Evolutionary conservation across 2,888 invertebrate genomes (phyloP).

Genomic region (Dilophus febrilis): DNA sequence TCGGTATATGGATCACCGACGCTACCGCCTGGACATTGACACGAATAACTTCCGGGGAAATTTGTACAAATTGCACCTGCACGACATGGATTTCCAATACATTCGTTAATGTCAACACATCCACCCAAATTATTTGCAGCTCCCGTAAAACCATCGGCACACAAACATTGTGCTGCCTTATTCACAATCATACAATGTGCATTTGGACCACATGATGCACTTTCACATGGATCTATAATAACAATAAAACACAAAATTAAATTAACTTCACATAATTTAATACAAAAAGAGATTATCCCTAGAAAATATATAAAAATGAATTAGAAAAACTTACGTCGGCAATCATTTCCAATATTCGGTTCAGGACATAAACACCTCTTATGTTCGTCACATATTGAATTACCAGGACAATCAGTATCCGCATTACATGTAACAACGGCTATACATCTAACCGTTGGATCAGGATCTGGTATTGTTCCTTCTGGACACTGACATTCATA

Average conservation of each 20-base stretch:
- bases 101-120: conserved; percentile 82
- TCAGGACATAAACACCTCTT: conserved; percentile 75
- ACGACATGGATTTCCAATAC: conserved; percentile 64
- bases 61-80: conserved; percentile 77
- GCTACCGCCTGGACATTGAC: conserved; percentile 73
- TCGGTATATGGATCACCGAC: conserved; percentile 64
- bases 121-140: conserved; percentile 38
- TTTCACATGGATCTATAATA: conserved; percentile 73
- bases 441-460: conserved; percentile 63
- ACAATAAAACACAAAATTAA: conserved; percentile 6
- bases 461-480: conserved; percentile 66
- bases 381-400: conserved; percentile 64
- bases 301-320: neutral
- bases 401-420: conserved; percentile 73
- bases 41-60: conserved; percentile 67
- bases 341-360: conserved; percentile 81
- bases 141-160: conserved; percentile 66
- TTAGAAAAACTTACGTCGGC: conserved; percentile 60
- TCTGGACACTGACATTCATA: conserved; percentile 67
- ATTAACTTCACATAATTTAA: neutral
- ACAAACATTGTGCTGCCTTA: conserved; percentile 68
- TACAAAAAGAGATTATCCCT: conserved; percentile 4
- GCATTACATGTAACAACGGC: conserved; percentile 61
- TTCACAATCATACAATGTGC: conserved; percentile 76
- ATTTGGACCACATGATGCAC: conserved; percentile 66